Evolutionary conservation across 2,888 invertebrate species (phyloP), one percentile per base, ranked within the genome.

Genomic region (Buathra laborator): DNA sequence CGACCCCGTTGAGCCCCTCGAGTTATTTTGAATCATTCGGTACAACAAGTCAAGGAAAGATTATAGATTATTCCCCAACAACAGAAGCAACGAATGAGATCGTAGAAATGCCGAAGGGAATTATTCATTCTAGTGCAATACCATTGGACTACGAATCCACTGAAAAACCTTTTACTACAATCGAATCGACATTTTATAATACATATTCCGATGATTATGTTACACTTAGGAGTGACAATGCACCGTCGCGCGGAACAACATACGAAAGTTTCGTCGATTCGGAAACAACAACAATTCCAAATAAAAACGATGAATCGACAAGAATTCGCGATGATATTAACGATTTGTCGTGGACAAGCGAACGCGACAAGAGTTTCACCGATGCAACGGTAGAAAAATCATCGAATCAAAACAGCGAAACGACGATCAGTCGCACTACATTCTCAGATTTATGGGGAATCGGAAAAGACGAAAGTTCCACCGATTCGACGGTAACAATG

Each of bases 401-500:
- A 51, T 51, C 51, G 16, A n/a, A 51, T 51, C 3, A 51, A 51
- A 37, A 37, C 7, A 9, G 0, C 0, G 37, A 37, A 37, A 37
- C 7, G 6, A 37, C 37, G 37, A 37, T 1, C 6, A 37, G 37
- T 37, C 37, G 9, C 0, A 3, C 37, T 9, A 37, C 37, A 3
- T 1, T 16, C n/a, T 4, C 51, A 10, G 6, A 51, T n/a, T 51
- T 16, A 12, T 51, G 51, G 51, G 12, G 2, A n/a, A 3, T n/a
- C 51, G 51, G 12, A 7, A 5, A 51, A 14, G 51, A 51, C 51
- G 24, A 24, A 24, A 51, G n/a, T 51, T 51, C 6, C 10, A 56
- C 56, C 16, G 19, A 56, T 56, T 56, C 56, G 19, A 56, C 56
- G 48, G n/a, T 48, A 19, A 24, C n/a, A 24, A 56, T 56, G 56